Percentiles rank a stretch among this genome's conserved stretches.
Evolutionary conservation across 1,140 invertebrate genomes (phyloP).

Genomic region (Berghia stephanieae): DNA sequence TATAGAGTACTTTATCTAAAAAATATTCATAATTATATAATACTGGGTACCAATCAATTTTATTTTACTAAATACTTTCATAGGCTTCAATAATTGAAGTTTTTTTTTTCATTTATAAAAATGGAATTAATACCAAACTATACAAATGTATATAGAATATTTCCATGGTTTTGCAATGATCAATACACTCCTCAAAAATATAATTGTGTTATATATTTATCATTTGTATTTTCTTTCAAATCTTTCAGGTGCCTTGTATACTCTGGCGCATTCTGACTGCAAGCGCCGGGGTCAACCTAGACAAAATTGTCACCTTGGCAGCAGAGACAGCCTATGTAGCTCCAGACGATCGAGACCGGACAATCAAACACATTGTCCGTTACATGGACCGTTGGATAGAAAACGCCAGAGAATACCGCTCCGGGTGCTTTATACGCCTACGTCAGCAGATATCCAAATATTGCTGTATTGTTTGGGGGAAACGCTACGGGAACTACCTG

Average conservation of each 20-base stretch:
- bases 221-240: no score
- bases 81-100: no score
- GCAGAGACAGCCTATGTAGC: conserved; percentile 65
- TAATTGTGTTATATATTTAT: no score
- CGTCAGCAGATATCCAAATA: conserved; percentile 61
- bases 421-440: conserved; percentile 59
- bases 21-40: no score
- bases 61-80: no score
- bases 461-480: conserved; percentile 64
- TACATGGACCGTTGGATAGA: conserved; percentile 66
- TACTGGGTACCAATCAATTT: no score
- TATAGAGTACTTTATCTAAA: no score
- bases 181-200: no score
- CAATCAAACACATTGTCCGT: conserved; percentile 64
- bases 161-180: no score
- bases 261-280: conserved; percentile 70
- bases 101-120: no score
- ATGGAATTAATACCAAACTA: no score
- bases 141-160: no score
- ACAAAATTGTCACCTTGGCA: conserved; percentile 63
- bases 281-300: conserved; percentile 67
- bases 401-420: conserved; percentile 61
- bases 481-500: conserved; percentile 69
- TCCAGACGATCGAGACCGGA: conserved; percentile 63
- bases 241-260: conserved; percentile 65